Conservation (phyloP, 1,140 invertebrate genomes). For the Octopus sinensis region DNA sequence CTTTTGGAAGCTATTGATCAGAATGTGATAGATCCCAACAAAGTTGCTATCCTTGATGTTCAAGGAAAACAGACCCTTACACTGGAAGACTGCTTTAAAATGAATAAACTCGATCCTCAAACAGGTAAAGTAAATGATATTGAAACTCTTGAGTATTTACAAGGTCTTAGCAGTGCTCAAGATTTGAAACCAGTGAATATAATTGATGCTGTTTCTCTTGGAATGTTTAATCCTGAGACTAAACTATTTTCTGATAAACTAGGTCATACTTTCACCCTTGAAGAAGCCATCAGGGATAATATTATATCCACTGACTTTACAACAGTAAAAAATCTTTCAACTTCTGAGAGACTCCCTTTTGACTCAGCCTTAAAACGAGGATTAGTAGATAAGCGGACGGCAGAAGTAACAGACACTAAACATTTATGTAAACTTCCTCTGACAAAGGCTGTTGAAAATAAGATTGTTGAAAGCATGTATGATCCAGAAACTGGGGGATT, state of each 20-base stretch:
- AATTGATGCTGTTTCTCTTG: constrained; percentile 80
- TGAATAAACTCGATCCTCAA: constrained; percentile 51
- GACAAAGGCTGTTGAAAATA: constrained; percentile 70
- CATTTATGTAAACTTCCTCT: constrained; percentile 60
- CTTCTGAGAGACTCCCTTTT: constrained; percentile 60
- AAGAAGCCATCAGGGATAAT: constrained; percentile 74
- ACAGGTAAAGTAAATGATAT: constrained; percentile 51
- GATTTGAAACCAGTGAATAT: constrained; percentile 57
- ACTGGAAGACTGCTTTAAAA: constrained; percentile 54
- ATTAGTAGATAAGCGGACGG: constrained; percentile 72
- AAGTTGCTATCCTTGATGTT: constrained; percentile 60
- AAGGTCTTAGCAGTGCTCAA: not conserved
- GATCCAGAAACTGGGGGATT: constrained; percentile 37
- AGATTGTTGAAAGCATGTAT: constrained; percentile 55
- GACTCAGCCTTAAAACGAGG: constrained; percentile 79
- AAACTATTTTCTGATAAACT: constrained; percentile 77
- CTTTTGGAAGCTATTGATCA: constrained; percentile 78
- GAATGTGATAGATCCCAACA: constrained; percentile 66
- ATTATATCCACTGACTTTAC: constrained; percentile 78
- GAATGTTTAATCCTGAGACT: constrained; percentile 74
- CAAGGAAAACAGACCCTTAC: constrained; percentile 36
- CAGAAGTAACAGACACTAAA: constrained; percentile 71
- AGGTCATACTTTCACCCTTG: constrained; percentile 70
- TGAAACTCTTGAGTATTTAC: constrained; percentile 16
- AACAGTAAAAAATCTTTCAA: constrained; percentile 64